Conservation (phyloP, 2,113 vertebrate genomes). For the Urocynchramus pylzowi region DNA sequence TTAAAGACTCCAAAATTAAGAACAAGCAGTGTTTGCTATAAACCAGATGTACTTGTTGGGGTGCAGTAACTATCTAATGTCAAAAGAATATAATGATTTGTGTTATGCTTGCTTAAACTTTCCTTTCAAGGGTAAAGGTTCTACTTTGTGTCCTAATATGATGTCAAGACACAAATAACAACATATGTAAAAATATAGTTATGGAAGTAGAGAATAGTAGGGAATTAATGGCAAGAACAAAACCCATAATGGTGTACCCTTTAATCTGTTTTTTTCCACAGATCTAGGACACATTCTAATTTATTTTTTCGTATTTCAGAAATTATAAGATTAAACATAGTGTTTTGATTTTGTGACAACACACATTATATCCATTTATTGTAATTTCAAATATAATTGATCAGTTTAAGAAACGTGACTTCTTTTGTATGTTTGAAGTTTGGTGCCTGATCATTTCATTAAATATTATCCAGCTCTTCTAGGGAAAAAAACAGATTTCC, state of each 20-base stretch:
- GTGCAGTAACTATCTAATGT: neutral
- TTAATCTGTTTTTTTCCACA: neutral
- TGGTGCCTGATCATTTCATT: neutral
- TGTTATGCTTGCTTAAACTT: neutral
- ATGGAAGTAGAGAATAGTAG: neutral
- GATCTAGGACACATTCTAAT: neutral
- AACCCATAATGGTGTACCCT: fast-evolving
- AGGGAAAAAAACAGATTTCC: neutral
- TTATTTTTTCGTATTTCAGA: neutral
- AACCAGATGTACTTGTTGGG: neutral
- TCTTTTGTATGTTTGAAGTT: neutral
- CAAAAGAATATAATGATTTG: neutral
- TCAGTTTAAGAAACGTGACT: neutral
- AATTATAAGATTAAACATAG: neutral
- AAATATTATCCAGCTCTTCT: neutral
- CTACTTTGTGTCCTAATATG: neutral
- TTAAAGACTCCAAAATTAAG: neutral
- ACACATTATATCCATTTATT: neutral
- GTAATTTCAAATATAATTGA: neutral
- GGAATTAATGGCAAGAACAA: neutral
- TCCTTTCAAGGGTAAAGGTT: neutral
- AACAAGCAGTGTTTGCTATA: neutral
- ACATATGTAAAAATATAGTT: neutral
- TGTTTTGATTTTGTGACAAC: neutral
- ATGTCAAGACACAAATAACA: neutral